Conservation (phyloP, 2,797 vertebrate species). For the Helicolenus hilgendorfi region DNA sequence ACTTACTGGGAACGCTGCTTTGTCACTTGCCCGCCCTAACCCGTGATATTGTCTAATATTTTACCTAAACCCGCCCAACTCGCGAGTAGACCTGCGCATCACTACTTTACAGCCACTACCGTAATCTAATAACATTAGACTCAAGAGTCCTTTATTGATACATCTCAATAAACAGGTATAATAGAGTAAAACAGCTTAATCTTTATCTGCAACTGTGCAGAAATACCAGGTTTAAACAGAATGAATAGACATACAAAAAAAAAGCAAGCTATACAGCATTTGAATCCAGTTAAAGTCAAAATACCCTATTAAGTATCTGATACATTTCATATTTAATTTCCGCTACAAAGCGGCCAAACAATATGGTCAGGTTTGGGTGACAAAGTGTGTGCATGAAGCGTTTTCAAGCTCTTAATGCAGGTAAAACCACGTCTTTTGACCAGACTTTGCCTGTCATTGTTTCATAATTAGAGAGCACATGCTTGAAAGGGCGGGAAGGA, state of each 20-base stretch:
- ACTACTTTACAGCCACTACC: too few species aligned
- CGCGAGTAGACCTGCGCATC: too few species aligned
- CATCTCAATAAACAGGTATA: too few species aligned
- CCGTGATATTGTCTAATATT: too few species aligned
- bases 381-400: neutral
- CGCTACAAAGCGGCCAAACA: neutral
- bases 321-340: neutral
- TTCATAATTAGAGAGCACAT: conserved; percentile 83
- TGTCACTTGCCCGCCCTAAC: too few species aligned
- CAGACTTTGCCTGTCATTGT: conserved; percentile 72
- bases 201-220: neutral
- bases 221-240: neutral
- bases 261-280: neutral
- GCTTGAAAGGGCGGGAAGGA: conserved; percentile 58
- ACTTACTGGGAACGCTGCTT: too few species aligned
- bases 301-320: fast-evolving
- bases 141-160: too few species aligned
- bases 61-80: too few species aligned
- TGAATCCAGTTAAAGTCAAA: neutral
- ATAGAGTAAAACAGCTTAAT: neutral
- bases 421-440: conserved; percentile 27
- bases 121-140: too few species aligned
- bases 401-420: neutral
- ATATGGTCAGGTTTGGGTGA: neutral
- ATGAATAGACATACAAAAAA: too few species aligned